These are phyloP conservation scores for Setipinna tenuifilis DNA, from an alignment of 2,797 vertebrate species.

Conservation along the genomic window DNA sequence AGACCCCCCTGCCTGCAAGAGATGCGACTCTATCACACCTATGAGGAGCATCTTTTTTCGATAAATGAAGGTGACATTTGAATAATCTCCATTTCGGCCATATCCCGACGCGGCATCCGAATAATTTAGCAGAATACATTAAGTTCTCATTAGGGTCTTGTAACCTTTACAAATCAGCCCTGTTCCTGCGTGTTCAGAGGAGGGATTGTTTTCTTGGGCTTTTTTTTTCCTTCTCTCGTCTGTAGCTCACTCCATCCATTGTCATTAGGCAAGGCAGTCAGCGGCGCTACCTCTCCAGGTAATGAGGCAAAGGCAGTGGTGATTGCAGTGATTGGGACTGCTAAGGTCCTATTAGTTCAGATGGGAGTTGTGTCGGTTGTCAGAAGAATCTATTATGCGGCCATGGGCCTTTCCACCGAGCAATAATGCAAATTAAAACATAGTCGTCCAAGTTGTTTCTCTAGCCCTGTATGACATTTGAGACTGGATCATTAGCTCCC, in stretches of 20 bases:
- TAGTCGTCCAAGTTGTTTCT: constrained; percentile 6
- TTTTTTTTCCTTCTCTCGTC: constrained; percentile 6
- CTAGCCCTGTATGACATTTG: constrained; percentile 14
- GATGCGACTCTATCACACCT: constrained; percentile 27
- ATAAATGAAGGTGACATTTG: constrained; percentile 54
- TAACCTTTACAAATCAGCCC: constrained; percentile 49
- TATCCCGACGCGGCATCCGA: constrained; percentile 31
- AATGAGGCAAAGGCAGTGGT: constrained; percentile 22
- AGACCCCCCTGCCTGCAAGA: constrained; percentile 47
- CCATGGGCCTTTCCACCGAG: neutral
- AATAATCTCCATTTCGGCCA: constrained; percentile 43
- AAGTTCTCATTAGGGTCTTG: constrained; percentile 48
- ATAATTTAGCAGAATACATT: constrained; percentile 49
- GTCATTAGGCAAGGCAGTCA: constrained; percentile 33
- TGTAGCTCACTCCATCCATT: constrained; percentile 31
- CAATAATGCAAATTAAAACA: constrained; percentile 27
- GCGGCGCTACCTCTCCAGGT: constrained; percentile 12
- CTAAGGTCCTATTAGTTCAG: constrained; percentile 38
- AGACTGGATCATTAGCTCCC: constrained; percentile 9
- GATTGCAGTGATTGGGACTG: constrained; percentile 20
- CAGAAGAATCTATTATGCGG: constrained; percentile 19
- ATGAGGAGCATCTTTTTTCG: constrained; percentile 33
- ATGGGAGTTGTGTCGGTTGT: constrained; percentile 12
- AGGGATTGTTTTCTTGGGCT: neutral
- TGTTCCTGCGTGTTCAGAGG: constrained; percentile 29